These are phyloP conservation scores for Lutjanus campechanus DNA, from an alignment of 2,797 vertebrate species.

Conservation along the genomic window DNA sequence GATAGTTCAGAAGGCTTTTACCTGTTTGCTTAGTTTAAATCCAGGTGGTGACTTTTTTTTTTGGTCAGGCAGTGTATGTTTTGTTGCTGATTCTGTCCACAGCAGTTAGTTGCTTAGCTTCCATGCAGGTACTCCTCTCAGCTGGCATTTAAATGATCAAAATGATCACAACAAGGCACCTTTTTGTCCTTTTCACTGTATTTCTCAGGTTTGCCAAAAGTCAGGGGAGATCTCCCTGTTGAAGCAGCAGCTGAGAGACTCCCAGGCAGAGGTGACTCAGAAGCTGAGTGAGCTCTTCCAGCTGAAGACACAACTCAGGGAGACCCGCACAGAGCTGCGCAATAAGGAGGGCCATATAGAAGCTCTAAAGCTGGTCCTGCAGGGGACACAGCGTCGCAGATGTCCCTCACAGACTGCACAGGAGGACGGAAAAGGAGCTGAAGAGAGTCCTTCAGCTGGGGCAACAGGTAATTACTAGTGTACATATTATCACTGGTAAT, in stretches of 20 bases:
- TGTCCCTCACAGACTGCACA: constrained; percentile 52
- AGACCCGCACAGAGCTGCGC: constrained; percentile 88
- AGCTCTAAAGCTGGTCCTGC: constrained; percentile 86
- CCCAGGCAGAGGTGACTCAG: constrained; percentile 94
- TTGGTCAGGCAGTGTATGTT: no score
- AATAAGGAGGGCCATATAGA: constrained; percentile 90
- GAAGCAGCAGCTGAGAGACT: constrained; percentile 96
- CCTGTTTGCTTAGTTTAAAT: no score
- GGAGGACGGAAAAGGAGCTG: constrained; percentile 60
- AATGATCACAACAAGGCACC: neutral
- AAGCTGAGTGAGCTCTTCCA: constrained; percentile 96
- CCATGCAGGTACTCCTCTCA: no score
- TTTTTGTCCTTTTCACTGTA: neutral
- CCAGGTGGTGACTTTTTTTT: no score
- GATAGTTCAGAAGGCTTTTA: no score
- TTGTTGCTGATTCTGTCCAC: no score
- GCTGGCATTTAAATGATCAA: neutral
- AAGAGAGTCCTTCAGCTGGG: constrained; percentile 57
- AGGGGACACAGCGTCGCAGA: constrained; percentile 71
- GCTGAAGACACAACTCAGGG: constrained; percentile 94
- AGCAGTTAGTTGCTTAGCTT: no score
- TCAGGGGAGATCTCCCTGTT: constrained; percentile 95
- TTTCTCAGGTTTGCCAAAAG: constrained; percentile 95
- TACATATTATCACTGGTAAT: neutral
- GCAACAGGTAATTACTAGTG: constrained; percentile 63